Evolutionary conservation across 1,140 invertebrate genomes (phyloP), one percentile per base, ranked within the genome.

Genomic region (Calosoma granatense): DNA sequence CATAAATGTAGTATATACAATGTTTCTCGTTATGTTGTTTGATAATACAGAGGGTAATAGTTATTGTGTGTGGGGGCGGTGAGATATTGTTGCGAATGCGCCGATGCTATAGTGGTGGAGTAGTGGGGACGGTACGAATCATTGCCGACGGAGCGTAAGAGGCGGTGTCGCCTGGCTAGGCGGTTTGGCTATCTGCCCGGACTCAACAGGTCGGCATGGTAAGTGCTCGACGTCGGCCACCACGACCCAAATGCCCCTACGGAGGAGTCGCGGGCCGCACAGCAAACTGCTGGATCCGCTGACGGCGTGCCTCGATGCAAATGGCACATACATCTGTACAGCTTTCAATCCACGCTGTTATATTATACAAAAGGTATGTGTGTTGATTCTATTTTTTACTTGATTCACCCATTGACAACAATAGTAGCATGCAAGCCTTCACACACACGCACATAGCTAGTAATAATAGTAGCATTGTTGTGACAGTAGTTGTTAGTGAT

Each of bases 281-380:
- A 26, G 43, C 23, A 59, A 57, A 56, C 20, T 53, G 4, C 22
- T 51, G 43, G 76, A 78, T 57, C 74, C 75, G 12, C 62, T 78
- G 21, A 70, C 71, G 6, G 74, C 76, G 20, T 79, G 76, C 63
- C 65, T 79, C 4, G 78, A 80, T 61, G 73, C 77, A 9, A 75
- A 79, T 62, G 77, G 77, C 23, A 80, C 78, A 17, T 81, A 81
- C 68, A 75, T 81, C 55, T 81, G 79, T 63, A 79, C 77, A 15
- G 74, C 78, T 1, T 81, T 79, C 68, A 78, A 76, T 61, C 78
- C 79, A 1, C 67, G 78, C 47, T 81, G 78, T 66, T 81, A 78
- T 70, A 78, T 81, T 63, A 81, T 81, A 43, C 79, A 80, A 64
- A 81, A 81, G 77, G 79, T 81, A 68, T n/a, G n/a, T n/a, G n/a